phyloP scores from a whole-genome alignment of 2,888 invertebrate species.

The Chloroclystis v-ata region DNA sequence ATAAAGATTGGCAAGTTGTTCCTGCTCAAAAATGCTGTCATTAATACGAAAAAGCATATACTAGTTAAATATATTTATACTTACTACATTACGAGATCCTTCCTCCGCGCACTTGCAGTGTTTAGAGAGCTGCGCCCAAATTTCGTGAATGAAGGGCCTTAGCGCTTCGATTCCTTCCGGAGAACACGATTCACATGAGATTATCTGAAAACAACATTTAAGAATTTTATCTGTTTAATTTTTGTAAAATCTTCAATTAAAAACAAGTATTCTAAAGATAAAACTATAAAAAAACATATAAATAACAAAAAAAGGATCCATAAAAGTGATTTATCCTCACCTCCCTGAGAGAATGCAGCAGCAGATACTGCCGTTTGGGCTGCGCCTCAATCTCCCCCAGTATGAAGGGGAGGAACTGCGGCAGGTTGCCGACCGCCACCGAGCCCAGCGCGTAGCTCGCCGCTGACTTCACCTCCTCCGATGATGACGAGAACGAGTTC shows the following conservation, averaged over 20 bases:
- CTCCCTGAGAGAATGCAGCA: constrained; percentile 98
- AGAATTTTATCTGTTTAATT: too few species aligned
- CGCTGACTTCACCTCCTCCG: constrained; percentile 98
- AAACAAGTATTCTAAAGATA: not conserved
- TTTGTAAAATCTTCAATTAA: too few species aligned
- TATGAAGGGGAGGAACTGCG: constrained; percentile 95
- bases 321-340: too few species aligned
- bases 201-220: constrained; percentile 79
- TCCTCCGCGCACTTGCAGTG: constrained; percentile 98
- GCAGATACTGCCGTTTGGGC: constrained; percentile 95
- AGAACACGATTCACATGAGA: constrained; percentile 88
- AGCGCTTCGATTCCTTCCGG: constrained; percentile 85
- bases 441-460: constrained; percentile 98
- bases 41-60: too few species aligned
- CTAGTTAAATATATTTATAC: constrained; percentile 34
- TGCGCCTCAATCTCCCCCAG: constrained; percentile 95
- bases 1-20: too few species aligned
- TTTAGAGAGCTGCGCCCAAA: constrained; percentile 94
- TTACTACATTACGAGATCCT: constrained; percentile 96
- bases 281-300: too few species aligned
- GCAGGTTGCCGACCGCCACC: constrained; percentile 96
- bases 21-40: too few species aligned
- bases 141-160: constrained; percentile 89
- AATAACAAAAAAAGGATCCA: too few species aligned
- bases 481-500: constrained; percentile 91